Evolutionary conservation across 2,113 vertebrate genomes (phyloP).

Genomic region (Alexandromys fortis): DNA sequence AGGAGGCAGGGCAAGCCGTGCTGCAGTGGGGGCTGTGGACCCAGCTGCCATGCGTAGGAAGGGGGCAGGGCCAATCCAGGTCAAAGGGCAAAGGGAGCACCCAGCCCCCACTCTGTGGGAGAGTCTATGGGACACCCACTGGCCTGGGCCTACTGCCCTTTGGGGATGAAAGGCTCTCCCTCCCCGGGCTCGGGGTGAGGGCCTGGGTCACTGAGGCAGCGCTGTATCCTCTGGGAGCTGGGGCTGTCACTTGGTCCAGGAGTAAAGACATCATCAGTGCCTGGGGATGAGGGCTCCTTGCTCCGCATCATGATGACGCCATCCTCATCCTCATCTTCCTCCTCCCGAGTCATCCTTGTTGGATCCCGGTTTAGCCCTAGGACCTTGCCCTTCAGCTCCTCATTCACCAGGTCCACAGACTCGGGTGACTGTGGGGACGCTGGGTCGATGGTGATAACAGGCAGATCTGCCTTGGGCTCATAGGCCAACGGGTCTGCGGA

Average conservation of each 20-base stretch:
- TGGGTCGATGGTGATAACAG: slow-evolving; percentile 94
- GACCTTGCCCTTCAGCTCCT: slow-evolving; percentile 85
- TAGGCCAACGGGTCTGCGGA: slow-evolving; percentile 92
- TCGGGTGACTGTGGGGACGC: slow-evolving; percentile 95
- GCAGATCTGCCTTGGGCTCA: slow-evolving; percentile 88
- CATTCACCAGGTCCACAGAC: slow-evolving; percentile 89
- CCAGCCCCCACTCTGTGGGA: slow-evolving; percentile 58
- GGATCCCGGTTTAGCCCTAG: slow-evolving; percentile 66
- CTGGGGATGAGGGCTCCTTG: slow-evolving; percentile 84
- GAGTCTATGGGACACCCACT: slow-evolving; percentile 31
- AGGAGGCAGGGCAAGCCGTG: slow-evolving; percentile 67
- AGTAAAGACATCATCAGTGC: slow-evolving; percentile 86
- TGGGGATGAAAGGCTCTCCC: slow-evolving; percentile 94
- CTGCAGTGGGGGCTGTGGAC: slow-evolving; percentile 68
- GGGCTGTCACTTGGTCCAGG: slow-evolving; percentile 83
- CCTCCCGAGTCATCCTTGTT: slow-evolving; percentile 68
- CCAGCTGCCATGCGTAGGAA: slow-evolving; percentile 79
- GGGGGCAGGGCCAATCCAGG: slow-evolving; percentile 41
- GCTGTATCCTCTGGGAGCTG: slow-evolving; percentile 90
- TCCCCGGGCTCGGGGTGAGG: slow-evolving; percentile 92
- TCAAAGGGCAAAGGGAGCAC: slow-evolving; percentile 1
- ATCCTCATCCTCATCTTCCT: slow-evolving; percentile 86
- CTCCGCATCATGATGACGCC: slow-evolving; percentile 90
- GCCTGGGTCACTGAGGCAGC: slow-evolving; percentile 97
- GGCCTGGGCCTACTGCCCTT: slow-evolving; percentile 80